Evolutionary conservation across 2,797 vertebrate species (phyloP).

Genomic region (Aphelocoma californica): DNA sequence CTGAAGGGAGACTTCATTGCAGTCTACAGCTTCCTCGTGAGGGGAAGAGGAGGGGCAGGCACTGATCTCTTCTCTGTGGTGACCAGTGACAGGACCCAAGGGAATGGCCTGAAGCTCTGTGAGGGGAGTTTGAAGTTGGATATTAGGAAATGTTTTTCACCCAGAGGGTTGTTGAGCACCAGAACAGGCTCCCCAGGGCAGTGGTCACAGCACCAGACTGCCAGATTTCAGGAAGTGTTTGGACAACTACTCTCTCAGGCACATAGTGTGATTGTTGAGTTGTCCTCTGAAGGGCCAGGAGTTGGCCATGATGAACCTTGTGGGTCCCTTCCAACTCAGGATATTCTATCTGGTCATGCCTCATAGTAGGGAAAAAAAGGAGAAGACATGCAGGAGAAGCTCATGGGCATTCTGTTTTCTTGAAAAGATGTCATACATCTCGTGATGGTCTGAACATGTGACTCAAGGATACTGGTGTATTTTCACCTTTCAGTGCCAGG

Average conservation of each 20-base stretch:
- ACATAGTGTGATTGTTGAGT: background rate
- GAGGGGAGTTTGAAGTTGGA: background rate
- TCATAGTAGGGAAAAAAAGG: background rate
- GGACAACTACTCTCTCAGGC: background rate
- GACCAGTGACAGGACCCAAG: background rate
- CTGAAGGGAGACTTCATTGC: too few species aligned
- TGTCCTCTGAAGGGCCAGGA: background rate
- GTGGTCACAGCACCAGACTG: background rate
- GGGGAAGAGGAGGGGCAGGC: background rate
- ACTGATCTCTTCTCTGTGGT: background rate
- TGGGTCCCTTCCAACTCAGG: background rate
- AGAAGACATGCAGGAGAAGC: background rate
- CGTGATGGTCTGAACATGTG: background rate
- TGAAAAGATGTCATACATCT: background rate
- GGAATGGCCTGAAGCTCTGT: background rate
- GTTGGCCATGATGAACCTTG: background rate
- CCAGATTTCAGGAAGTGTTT: background rate
- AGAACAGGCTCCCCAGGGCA: background rate
- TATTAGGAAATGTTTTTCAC: background rate
- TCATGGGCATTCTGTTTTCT: background rate
- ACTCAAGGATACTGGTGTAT: background rate
- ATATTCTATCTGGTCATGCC: background rate
- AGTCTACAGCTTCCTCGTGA: background rate
- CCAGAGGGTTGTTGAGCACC: fast-evolving
- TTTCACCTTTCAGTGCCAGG: background rate